phyloP scores from a whole-genome alignment of 2,113 vertebrate genomes.

The Mirounga angustirostris region DNA sequence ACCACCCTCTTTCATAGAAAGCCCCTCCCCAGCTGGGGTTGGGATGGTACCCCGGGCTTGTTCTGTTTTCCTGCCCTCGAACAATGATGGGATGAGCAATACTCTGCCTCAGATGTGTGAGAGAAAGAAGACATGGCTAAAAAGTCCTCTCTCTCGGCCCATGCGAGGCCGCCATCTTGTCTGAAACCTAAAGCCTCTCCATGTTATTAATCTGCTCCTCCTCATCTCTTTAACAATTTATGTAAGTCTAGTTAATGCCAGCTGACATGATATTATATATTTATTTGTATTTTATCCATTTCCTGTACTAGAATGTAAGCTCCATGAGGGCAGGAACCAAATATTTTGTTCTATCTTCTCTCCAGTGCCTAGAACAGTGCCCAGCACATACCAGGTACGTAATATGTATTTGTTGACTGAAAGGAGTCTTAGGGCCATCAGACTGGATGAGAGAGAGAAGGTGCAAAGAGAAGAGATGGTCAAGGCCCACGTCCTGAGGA shows the following conservation, averaged over 20 bases:
- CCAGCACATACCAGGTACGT: neutral
- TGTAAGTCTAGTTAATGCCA: too few species aligned
- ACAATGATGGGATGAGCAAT: neutral
- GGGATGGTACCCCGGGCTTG: too few species aligned
- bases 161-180: neutral
- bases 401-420: neutral
- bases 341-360: neutral
- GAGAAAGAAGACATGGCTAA: neutral
- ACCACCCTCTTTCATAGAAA: too few species aligned
- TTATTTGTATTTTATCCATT: too few species aligned
- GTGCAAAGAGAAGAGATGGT: neutral
- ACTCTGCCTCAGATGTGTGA: neutral
- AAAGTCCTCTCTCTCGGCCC: neutral
- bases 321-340: too few species aligned
- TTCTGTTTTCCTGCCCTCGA: neutral
- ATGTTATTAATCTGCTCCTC: neutral
- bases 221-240: neutral
- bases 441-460: neutral
- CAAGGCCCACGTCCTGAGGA: neutral
- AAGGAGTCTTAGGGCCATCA: neutral
- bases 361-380: too few species aligned
- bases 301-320: neutral
- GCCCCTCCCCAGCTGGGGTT: too few species aligned
- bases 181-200: neutral
- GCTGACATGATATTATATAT: too few species aligned